Evolutionary conservation across 2,797 vertebrate species (phyloP).

Genomic region (Pipistrellus kuhlii): DNA sequence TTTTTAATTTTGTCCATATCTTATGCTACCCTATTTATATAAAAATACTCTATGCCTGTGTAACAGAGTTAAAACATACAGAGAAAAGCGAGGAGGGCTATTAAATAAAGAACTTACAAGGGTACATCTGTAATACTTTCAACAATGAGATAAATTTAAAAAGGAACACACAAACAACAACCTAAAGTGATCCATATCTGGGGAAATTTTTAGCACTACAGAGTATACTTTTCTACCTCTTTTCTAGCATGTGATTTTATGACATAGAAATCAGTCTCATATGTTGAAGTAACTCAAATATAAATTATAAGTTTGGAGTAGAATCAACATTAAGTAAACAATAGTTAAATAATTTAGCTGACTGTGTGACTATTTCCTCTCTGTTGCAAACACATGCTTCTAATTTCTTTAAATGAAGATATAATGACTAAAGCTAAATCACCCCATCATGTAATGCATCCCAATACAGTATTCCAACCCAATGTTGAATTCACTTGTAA

Average conservation of each 20-base stretch:
- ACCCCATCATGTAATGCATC: neutral
- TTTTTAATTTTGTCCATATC: neutral
- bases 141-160: too few relatives aligned
- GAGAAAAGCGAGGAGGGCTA: too few relatives aligned
- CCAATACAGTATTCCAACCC: neutral
- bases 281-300: neutral
- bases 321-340: neutral
- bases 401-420: slow-evolving; percentile 53
- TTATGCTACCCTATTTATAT: neutral
- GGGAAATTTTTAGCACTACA: neutral
- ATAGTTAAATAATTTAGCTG: slow-evolving; percentile 41
- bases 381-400: neutral
- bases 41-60: neutral
- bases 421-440: neutral
- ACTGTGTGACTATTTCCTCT: neutral
- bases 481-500: neutral
- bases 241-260: neutral
- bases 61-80: neutral
- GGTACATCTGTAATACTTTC: too few relatives aligned
- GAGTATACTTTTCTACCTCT: neutral
- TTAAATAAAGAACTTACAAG: too few relatives aligned
- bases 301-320: slow-evolving; percentile 7
- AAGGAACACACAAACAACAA: neutral
- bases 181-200: too few relatives aligned
- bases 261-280: neutral